Conservation (phyloP, 2,888 invertebrate genomes). For the Campoplex nolae region DNA sequence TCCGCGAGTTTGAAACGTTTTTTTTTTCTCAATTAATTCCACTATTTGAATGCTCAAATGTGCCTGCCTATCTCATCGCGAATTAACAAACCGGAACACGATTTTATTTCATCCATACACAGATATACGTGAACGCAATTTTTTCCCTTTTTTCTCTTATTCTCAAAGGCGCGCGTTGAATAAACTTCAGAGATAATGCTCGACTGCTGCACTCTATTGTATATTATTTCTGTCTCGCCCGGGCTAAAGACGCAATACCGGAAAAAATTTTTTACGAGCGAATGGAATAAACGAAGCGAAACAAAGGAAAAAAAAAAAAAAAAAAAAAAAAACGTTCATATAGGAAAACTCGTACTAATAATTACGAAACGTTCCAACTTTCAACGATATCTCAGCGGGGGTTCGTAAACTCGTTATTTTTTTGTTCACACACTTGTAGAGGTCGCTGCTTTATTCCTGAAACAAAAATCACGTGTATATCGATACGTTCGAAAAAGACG, state of each 20-base stretch:
- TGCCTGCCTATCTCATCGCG: constrained; percentile 48
- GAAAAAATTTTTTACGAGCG: constrained; percentile 17
- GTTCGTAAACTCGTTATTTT: constrained; percentile 9
- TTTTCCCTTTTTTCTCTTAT: constrained; percentile 24
- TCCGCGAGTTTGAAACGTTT: constrained; percentile 65
- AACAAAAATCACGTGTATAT: neutral
- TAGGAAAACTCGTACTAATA: constrained; percentile 32
- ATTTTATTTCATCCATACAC: constrained; percentile 7
- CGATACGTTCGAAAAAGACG: neutral
- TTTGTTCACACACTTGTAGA: neutral
- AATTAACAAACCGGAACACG: constrained; percentile 59
- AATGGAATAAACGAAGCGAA: constrained; percentile 19
- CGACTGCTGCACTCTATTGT: constrained; percentile 35
- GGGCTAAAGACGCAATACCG: constrained; percentile 7
- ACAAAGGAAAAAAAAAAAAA: neutral
- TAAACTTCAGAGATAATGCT: constrained; percentile 70
- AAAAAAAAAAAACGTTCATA: neutral
- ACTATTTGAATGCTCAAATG: constrained; percentile 60
- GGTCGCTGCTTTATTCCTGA: neutral
- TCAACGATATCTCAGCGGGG: constrained; percentile 9
- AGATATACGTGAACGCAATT: neutral
- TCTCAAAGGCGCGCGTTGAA: constrained; percentile 66
- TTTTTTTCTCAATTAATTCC: constrained; percentile 74
- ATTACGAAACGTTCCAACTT: constrained; percentile 25
- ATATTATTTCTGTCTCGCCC: constrained; percentile 38